phyloP scores from a whole-genome alignment of 2,113 vertebrate species.

The Leucosticte australis region DNA sequence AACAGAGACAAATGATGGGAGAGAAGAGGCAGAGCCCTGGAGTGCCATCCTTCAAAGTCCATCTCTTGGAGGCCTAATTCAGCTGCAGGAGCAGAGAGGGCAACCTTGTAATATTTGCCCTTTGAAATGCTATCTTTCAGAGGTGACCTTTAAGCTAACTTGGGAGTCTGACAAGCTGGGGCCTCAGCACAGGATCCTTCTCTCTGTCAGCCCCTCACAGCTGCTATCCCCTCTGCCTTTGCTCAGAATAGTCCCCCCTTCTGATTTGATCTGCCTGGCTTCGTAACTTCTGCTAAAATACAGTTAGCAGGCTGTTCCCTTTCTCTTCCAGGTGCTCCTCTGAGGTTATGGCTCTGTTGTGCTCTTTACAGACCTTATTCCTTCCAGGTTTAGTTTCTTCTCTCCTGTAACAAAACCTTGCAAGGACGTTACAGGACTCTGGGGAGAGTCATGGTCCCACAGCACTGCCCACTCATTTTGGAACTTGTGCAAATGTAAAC shows the following conservation, averaged over 20 bases:
- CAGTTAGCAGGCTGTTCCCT: not conserved
- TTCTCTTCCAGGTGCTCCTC: not conserved
- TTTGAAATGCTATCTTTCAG: conserved; percentile 42
- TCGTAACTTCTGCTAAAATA: not conserved
- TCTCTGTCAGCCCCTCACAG: not conserved
- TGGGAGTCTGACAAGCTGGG: conserved; percentile 37
- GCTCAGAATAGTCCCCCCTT: not conserved
- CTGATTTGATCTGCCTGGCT: not conserved
- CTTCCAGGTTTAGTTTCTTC: not conserved
- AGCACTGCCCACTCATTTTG: not conserved
- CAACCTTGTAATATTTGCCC: conserved; percentile 37
- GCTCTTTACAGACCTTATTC: not conserved
- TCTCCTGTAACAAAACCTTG: not conserved
- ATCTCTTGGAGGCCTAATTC: conserved; percentile 34
- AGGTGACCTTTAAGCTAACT: conserved; percentile 62
- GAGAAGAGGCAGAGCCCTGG: not conserved
- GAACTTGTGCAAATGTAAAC: not conserved
- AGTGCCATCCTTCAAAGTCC: conserved; percentile 51
- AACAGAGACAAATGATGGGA: conserved; percentile 49
- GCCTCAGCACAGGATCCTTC: not conserved
- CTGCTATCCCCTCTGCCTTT: not conserved
- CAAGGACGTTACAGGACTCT: not conserved
- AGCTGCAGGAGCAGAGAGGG: conserved; percentile 40
- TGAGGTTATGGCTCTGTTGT: not conserved
- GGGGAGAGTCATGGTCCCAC: not conserved